Evolutionary conservation across 2,797 vertebrate genomes (phyloP), one percentile per base, ranked within the genome.

Genomic region (Lophius americanus): DNA sequence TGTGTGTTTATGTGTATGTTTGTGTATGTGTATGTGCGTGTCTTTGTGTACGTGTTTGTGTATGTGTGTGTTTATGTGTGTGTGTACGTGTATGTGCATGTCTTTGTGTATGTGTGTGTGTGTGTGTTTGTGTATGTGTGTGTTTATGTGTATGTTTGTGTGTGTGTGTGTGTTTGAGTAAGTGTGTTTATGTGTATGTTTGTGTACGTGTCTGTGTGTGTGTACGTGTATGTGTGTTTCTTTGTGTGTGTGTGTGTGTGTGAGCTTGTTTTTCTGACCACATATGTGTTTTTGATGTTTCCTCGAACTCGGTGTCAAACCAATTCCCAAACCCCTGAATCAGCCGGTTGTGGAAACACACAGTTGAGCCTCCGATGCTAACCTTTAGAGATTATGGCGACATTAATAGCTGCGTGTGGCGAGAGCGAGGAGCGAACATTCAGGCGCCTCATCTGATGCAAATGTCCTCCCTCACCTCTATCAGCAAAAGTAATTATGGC

Each of bases 401-500:
- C 89, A 92, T 91, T 92, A 91, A 92, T 88, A 87, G 85, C 82
- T 79, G 85, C 76, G 67, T 69, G 71, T 69, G 70, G 76, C 38
- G 83, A 75, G 77, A 43, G 76, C 68, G 41, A 77, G 68, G 70
- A 79, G 77, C 79, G 71, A 63, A 81, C 60, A 67, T 58, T 57
- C 42, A 62, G 35, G 58, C 41, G 46, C 72, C 73, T 88, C 70
- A 79, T 90, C 88, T 87, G 81, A 92, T 92, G 87, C 86, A 90
- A 85, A 90, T 87, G 88, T 90, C 84, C 88, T 85, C 83, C 71
- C 78, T 91, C 91, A 92, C 93, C 91, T 92, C 88, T 79, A 92
- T 93, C 91, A 92, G 90, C 82, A 87, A 87, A 93, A 91, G 92
- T 93, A 93, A 94, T 94, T 94, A 94, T 43, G 72, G 86, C 78